Evolutionary conservation across 2,797 vertebrate genomes (phyloP).

Genomic region (Aulostomus chinensis): DNA sequence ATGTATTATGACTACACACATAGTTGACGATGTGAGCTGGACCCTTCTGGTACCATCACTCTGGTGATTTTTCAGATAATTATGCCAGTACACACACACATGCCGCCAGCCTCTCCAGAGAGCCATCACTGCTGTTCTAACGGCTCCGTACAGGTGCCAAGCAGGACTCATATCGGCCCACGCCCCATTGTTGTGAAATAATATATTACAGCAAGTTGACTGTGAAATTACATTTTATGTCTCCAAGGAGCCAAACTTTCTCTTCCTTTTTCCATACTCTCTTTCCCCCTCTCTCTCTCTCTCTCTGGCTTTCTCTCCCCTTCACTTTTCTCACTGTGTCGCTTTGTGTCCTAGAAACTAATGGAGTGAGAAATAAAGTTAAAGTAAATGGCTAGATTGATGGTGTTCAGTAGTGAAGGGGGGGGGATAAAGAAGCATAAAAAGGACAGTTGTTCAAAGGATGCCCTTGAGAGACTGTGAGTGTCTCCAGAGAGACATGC

Average conservation of each 20-base stretch:
- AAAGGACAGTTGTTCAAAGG: conserved; percentile 66
- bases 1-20: not conserved
- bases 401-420: conserved; percentile 61
- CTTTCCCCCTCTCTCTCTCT: conserved; percentile 1
- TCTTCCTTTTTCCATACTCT: conserved; percentile 56
- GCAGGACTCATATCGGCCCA: conserved; percentile 60
- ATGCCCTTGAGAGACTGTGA: conserved; percentile 63
- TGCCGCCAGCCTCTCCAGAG: conserved; percentile 33
- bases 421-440: conserved; percentile 48
- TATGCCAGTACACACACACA: conserved; percentile 8
- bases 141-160: conserved; percentile 60
- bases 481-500: conserved; percentile 15
- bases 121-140: conserved; percentile 56
- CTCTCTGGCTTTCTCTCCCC: not conserved
- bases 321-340: conserved; percentile 20
- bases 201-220: conserved; percentile 82
- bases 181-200: conserved; percentile 75
- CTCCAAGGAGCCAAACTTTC: conserved; percentile 73
- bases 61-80: conserved; percentile 5
- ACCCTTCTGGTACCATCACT: conserved; percentile 4
- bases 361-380: conserved; percentile 81
- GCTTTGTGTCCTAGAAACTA: conserved; percentile 75
- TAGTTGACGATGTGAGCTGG: not conserved
- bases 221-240: conserved; percentile 84
- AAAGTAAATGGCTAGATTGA: conserved; percentile 77